Evolutionary conservation across 2,797 vertebrate species (phyloP).

Genomic region (Macropodus opercularis): DNA sequence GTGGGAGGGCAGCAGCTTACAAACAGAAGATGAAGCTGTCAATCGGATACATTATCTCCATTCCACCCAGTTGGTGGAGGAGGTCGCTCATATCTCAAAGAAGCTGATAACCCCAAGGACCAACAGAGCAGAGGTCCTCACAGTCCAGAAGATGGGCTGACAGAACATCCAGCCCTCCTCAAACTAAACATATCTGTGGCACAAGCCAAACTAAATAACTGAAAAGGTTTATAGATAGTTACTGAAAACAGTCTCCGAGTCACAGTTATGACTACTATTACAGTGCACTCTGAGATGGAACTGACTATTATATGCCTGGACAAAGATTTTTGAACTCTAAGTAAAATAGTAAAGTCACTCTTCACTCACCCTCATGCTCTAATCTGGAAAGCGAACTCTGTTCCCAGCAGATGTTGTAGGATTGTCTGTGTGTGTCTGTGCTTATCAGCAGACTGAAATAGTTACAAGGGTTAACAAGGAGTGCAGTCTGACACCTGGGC

Average conservation of each 20-base stretch:
- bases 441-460: slow-evolving; percentile 79
- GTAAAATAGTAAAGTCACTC: background rate
- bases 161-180: slow-evolving; percentile 22
- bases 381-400: slow-evolving; percentile 37
- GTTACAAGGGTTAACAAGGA: slow-evolving; percentile 57
- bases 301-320: too few relatives aligned
- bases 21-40: slow-evolving; percentile 56
- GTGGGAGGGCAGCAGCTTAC: slow-evolving; percentile 4
- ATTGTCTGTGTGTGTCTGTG: slow-evolving; percentile 36
- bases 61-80: slow-evolving; percentile 70
- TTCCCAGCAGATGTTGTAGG: slow-evolving; percentile 20
- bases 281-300: background rate
- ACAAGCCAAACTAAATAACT: background rate
- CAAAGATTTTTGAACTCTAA: background rate
- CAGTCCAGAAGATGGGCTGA: slow-evolving; percentile 40
- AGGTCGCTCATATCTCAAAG: slow-evolving; percentile 73
- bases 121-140: slow-evolving; percentile 46
- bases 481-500: slow-evolving; percentile 59
- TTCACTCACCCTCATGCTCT: slow-evolving; percentile 10
- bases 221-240: background rate
- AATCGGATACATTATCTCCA: slow-evolving; percentile 74
- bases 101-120: slow-evolving; percentile 74
- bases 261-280: background rate
- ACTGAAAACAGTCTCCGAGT: too few relatives aligned
- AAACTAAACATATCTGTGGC: background rate